These are phyloP conservation scores for Heliconius charithonia DNA, from an alignment of 2,888 invertebrate genomes.

Conservation along the genomic window DNA sequence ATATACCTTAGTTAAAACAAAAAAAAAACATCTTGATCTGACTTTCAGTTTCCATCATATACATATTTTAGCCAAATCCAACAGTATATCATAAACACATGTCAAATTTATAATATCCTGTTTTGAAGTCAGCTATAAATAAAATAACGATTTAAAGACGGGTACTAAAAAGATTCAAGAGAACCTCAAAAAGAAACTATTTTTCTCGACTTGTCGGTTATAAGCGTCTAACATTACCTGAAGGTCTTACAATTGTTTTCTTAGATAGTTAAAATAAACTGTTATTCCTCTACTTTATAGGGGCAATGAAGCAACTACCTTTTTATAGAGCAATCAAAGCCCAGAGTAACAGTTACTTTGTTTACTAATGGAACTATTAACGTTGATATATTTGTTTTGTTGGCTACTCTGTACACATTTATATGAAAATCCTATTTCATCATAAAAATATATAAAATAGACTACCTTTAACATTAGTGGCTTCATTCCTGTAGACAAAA, in stretches of 20 bases:
- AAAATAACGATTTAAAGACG: not conserved
- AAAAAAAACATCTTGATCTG: too few relatives aligned
- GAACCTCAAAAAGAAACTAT: not conserved
- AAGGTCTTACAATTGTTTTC: conserved; percentile 15
- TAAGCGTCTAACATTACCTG: conserved; percentile 6
- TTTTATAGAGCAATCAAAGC: conserved; percentile 41
- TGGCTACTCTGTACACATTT: not conserved
- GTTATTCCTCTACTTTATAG: conserved; percentile 35
- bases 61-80: too few relatives aligned
- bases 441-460: not conserved
- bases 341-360: conserved; percentile 41
- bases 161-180: not conserved
- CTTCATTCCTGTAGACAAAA: not conserved
- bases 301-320: conserved; percentile 34
- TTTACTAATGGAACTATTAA: conserved; percentile 41
- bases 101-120: not conserved
- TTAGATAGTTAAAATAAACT: conserved; percentile 31
- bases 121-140: not conserved
- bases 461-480: not conserved
- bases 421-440: not conserved
- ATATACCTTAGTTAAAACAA: too few relatives aligned
- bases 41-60: too few relatives aligned
- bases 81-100: not conserved
- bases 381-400: conserved; percentile 21
- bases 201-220: not conserved